Percentiles rank a stretch among this genome's conserved stretches.
These are phyloP conservation scores for Malthinus seriepunctatus DNA, from an alignment of 2,888 invertebrate species.

Conservation along the genomic window DNA sequence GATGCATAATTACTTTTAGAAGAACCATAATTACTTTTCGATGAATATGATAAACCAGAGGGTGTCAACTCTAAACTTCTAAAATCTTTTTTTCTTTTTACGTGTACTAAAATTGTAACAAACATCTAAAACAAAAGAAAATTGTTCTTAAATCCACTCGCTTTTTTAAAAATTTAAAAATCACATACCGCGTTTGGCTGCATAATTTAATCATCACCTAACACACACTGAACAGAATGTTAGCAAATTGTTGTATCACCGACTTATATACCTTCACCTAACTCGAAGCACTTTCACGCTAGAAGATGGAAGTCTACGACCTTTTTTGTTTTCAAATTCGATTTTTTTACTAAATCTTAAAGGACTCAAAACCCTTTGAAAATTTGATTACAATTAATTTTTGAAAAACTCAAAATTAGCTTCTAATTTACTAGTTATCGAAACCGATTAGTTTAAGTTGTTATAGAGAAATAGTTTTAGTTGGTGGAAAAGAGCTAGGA, in stretches of 20 bases:
- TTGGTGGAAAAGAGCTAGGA: too few relatives aligned
- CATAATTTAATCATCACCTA: constrained; percentile 4
- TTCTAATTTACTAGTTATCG: too few relatives aligned
- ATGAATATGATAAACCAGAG: neutral
- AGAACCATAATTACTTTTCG: neutral
- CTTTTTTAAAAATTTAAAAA: neutral
- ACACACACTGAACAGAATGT: constrained; percentile 9
- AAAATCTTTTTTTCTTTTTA: constrained; percentile 1
- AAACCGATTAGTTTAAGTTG: too few relatives aligned
- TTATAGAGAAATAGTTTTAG: too few relatives aligned
- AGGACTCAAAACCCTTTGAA: too few relatives aligned
- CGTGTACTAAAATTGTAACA: constrained; percentile 6
- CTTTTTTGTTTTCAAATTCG: neutral
- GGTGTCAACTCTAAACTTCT: neutral
- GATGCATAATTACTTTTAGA: neutral
- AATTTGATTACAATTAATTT: too few relatives aligned
- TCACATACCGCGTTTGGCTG: constrained; percentile 3
- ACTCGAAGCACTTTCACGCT: constrained; percentile 8
- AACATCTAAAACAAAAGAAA: constrained; percentile 6
- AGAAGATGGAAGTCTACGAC: constrained; percentile 7
- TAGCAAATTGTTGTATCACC: neutral
- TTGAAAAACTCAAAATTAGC: too few relatives aligned
- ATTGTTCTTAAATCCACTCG: neutral
- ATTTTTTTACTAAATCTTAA: too few relatives aligned
- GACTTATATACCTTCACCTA: constrained; percentile 9